Evolutionary conservation across 2,113 vertebrate species (phyloP).

Genomic region (Silurus glanis): DNA sequence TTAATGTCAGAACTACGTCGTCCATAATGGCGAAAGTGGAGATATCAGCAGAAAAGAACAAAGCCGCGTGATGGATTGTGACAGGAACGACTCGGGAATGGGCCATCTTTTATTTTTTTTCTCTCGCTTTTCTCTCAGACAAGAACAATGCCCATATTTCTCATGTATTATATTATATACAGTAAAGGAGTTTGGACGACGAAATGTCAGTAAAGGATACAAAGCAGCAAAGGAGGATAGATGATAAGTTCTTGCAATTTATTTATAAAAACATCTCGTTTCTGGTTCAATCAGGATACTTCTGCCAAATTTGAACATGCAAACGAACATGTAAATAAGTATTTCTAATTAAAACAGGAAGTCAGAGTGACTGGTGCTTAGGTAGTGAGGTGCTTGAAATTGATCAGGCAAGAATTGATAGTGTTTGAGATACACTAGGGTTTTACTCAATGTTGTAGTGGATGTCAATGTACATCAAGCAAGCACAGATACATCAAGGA

Average conservation of each 20-base stretch:
- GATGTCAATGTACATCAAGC: too few species aligned
- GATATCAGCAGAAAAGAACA: constrained; percentile 43
- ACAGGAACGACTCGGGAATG: constrained; percentile 1
- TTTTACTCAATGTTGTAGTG: too few species aligned
- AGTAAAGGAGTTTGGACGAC: background rate
- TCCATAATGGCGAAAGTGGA: constrained; percentile 35
- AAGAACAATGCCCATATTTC: background rate
- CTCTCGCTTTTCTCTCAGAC: background rate
- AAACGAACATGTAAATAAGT: too few species aligned
- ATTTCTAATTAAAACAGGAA: too few species aligned
- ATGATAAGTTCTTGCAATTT: too few species aligned
- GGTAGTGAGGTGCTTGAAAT: too few species aligned
- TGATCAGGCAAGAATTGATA: too few species aligned
- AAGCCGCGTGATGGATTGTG: constrained; percentile 20
- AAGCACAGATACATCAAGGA: too few species aligned
- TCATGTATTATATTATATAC: background rate
- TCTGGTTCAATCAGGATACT: background rate
- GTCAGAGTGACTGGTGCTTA: too few species aligned
- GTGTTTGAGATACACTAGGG: too few species aligned
- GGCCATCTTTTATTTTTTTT: background rate
- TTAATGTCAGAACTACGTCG: constrained; percentile 56
- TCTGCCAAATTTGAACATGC: too few species aligned
- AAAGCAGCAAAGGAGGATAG: background rate
- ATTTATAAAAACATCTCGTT: background rate
- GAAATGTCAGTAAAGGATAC: background rate